Evolutionary conservation across 2,113 vertebrate species (phyloP).

Genomic region (Cottus gobio): DNA sequence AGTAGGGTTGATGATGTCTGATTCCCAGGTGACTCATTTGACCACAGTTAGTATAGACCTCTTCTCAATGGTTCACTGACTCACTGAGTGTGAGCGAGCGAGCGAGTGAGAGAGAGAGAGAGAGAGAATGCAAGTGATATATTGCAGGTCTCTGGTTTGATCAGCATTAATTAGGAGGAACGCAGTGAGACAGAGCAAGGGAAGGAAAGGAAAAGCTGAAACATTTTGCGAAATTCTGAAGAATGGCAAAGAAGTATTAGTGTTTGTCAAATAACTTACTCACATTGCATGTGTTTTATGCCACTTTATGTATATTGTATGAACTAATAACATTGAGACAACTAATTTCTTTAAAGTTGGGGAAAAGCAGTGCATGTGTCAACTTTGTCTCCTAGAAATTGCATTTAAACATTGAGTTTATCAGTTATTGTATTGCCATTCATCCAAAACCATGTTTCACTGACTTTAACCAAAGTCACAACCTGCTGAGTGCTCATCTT

Average conservation of each 20-base stretch:
- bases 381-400: neutral
- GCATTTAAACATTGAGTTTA: too few relatives aligned
- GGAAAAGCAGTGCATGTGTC: neutral
- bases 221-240: neutral
- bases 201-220: neutral
- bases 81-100: conserved; percentile 2
- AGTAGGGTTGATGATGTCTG: conserved; percentile 67
- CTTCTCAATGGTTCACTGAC: conserved; percentile 45
- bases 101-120: neutral
- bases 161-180: conserved; percentile 24
- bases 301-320: neutral
- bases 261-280: neutral
- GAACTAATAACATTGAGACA: neutral
- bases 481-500: neutral
- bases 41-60: conserved; percentile 65
- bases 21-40: conserved; percentile 70
- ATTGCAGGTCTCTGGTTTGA: conserved; percentile 21
- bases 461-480: neutral
- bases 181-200: neutral
- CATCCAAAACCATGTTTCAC: neutral
- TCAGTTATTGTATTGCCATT: neutral
- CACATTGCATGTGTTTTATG: neutral
- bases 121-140: neutral
- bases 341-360: neutral
- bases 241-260: neutral